Base-by-base conservation (phyloP, 2,888 invertebrate genomes). In the Tenthredo livida region DNA sequence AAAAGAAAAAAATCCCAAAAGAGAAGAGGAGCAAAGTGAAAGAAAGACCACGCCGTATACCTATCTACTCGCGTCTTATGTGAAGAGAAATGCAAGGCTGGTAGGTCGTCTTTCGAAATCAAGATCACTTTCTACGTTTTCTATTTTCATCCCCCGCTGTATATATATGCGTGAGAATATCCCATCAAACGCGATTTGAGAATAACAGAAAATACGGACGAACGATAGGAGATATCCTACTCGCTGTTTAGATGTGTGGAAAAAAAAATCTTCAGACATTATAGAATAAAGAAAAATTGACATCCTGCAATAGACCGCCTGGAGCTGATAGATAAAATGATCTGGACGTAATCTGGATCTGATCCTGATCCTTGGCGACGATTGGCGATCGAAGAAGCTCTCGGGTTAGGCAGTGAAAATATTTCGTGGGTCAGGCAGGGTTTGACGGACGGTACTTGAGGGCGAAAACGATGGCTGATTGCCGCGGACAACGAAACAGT, bases 401-500 rank as follows among this genome's bases (percentile, higher is more conserved):
- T 72, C 72, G 10, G 40, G 17, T 72, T 54, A 6, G 37, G 17
- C 40, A 40, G 40, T 67, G 12, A 10, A 29, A 70, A 70, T 70
- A 70, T 70, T 70, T 70, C 37, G 72, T 40, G 17, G 72, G 43
- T 17, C 54, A 77, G 72, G 7, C 54, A 50, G 29, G 77, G 67
- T 25, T 29, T 50, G 29, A 54, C 50, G 77, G 50, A 29, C 25
- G 47, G 4, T 33, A 50, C 40, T 80, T 9, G 40, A 61, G 61
- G 21, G 21, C 3, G 37, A 40, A 50, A 54, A 33, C 72, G 72
- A 73, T 54, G 54, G 77, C 50, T 77, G 77, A 77, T 77, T 77
- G 77, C 50, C n/a, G 15, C 37, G 78, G 58, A 80, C 50, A 61
- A 61, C 61, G 61, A 80, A 80, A 80, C 80, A 80, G 61, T 80